Percentiles rank a stretch among this genome's conserved stretches.
Evolutionary conservation across 2,113 vertebrate species (phyloP).

Genomic region (Zapornia atra): DNA sequence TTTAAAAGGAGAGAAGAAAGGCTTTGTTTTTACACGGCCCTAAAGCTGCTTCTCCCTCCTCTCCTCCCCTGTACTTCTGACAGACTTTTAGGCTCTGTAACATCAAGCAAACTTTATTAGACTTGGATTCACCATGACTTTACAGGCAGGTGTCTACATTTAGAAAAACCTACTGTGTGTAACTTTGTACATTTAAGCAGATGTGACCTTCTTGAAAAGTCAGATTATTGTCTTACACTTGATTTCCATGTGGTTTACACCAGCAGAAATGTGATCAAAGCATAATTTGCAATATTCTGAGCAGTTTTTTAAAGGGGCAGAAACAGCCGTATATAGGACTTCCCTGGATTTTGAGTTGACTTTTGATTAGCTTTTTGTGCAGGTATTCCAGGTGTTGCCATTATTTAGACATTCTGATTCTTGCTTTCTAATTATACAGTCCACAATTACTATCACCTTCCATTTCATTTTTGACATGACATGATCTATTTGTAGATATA

Average conservation of each 20-base stretch:
- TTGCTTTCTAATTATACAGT: slow-evolving; percentile 57
- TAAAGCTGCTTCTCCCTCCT: slow-evolving; percentile 45
- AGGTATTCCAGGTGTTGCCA: slow-evolving; percentile 50
- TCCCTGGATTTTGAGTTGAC: slow-evolving; percentile 9
- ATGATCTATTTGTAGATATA: slow-evolving; percentile 37
- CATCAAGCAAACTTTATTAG: slow-evolving; percentile 12
- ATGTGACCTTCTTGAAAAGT: not conserved
- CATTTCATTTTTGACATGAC: slow-evolving; percentile 55
- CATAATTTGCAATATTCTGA: not conserved
- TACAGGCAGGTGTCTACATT: not conserved
- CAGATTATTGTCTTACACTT: not conserved
- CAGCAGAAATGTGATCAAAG: not conserved
- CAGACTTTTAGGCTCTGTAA: not conserved
- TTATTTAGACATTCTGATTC: slow-evolving; percentile 17
- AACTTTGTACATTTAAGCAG: not conserved
- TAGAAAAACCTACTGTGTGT: not conserved
- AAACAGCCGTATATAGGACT: not conserved
- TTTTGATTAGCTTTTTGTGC: slow-evolving; percentile 43
- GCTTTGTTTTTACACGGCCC: slow-evolving; percentile 39
- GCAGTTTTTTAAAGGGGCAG: not conserved
- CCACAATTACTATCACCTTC: slow-evolving; percentile 60
- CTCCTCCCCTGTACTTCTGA: slow-evolving; percentile 32
- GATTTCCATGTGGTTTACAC: not conserved
- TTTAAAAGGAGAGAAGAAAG: slow-evolving; percentile 65
- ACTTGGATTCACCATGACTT: not conserved